Evolutionary conservation across 2,797 vertebrate species (phyloP).

Genomic region (Bradypus variegatus): DNA sequence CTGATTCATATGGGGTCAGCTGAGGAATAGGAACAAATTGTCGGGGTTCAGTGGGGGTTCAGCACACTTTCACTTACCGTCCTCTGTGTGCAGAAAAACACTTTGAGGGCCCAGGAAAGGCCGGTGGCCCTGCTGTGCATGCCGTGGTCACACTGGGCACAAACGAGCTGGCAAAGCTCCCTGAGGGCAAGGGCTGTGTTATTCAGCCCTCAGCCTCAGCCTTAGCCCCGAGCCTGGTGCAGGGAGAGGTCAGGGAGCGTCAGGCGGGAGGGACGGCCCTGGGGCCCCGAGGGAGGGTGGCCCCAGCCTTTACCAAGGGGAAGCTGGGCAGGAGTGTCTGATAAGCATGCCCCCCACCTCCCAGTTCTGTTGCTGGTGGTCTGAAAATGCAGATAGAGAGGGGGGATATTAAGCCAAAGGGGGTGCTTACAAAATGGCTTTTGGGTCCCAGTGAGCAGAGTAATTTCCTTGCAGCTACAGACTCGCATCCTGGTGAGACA

Average conservation of each 20-base stretch:
- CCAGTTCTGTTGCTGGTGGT: no score
- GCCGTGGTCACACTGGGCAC: rapidly evolving
- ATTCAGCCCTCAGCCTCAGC: rapidly evolving
- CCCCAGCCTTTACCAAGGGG: not conserved
- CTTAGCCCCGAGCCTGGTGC: not conserved
- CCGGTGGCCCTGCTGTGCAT: rapidly evolving
- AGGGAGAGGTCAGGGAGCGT: no score
- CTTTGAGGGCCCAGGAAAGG: not conserved
- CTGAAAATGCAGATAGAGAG: not conserved
- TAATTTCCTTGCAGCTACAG: not conserved
- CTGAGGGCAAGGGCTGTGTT: not conserved
- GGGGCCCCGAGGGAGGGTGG: no score
- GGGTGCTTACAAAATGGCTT: not conserved
- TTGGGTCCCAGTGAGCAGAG: not conserved
- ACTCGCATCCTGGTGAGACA: not conserved
- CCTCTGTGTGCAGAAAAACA: constrained; percentile 36
- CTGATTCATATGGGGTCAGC: not conserved
- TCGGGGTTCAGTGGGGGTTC: constrained; percentile 11
- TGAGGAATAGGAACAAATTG: constrained; percentile 51
- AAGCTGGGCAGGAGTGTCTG: not conserved
- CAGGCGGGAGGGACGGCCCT: rapidly evolving
- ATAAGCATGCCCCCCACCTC: not conserved
- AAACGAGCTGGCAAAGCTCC: not conserved
- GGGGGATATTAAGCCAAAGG: not conserved
- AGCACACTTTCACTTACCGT: constrained; percentile 53